Percentiles rank a stretch among this genome's conserved stretches.
Evolutionary conservation across 1,140 invertebrate genomes (phyloP).

Genomic region (Hermetia illucens): DNA sequence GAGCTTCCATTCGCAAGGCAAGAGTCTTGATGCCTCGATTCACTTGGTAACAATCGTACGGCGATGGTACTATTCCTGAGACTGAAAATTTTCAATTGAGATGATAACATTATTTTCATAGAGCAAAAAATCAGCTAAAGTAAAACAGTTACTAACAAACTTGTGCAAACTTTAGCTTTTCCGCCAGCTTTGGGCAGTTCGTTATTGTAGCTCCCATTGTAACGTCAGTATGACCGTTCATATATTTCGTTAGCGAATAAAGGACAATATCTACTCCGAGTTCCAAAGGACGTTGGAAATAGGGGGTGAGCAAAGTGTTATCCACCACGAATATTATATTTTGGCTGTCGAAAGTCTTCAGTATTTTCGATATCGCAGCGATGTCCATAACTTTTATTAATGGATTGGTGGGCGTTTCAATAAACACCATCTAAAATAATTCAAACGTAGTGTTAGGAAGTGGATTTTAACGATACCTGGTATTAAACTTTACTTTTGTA

Average conservation of each 20-base stretch:
- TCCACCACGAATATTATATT: constrained; percentile 50
- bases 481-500: constrained; percentile 46
- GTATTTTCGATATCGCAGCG: constrained; percentile 40
- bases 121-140: constrained; percentile 1
- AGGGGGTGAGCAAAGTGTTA: constrained; percentile 54
- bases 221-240: constrained; percentile 58
- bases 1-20: constrained; percentile 58
- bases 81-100: constrained; percentile 33
- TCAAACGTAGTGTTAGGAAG: not conserved
- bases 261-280: constrained; percentile 52
- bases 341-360: constrained; percentile 9
- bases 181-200: constrained; percentile 42
- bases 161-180: constrained; percentile 51
- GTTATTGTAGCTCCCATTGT: constrained; percentile 51
- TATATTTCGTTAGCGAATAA: constrained; percentile 57
- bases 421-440: constrained; percentile 56
- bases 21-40: constrained; percentile 68
- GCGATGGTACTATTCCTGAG: constrained; percentile 62
- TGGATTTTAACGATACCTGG: not conserved
- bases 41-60: constrained; percentile 67
- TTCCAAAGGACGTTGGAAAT: constrained; percentile 40
- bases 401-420: constrained; percentile 83
- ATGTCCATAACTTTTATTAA: constrained; percentile 73
- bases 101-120: constrained; percentile 44
- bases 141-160: too few species aligned